Evolutionary conservation across 2,888 invertebrate species (phyloP).

Genomic region (Pyrocoelia pectoralis): DNA sequence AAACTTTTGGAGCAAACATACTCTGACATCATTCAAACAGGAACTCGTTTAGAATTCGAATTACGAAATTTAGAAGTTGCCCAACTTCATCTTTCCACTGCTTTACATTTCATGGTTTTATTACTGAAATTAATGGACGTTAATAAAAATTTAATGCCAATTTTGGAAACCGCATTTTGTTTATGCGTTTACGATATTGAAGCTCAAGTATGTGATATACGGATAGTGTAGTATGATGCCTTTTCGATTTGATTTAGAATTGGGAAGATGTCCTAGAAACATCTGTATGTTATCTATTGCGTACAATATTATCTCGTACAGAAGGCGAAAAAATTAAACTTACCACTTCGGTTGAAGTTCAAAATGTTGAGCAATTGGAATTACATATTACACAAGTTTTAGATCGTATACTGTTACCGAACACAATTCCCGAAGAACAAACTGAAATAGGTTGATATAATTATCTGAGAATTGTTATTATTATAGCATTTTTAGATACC

Average conservation of each 20-base stretch:
- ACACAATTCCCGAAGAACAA: not conserved
- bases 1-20: constrained; percentile 76
- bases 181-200: constrained; percentile 51
- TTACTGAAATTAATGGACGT: constrained; percentile 51
- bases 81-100: constrained; percentile 52
- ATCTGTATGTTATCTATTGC: constrained; percentile 69
- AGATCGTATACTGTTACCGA: constrained; percentile 44
- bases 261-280: constrained; percentile 83
- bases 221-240: too few species aligned
- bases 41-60: constrained; percentile 62
- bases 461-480: not conserved
- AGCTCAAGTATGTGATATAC: constrained; percentile 48
- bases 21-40: constrained; percentile 64
- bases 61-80: constrained; percentile 52
- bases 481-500: not conserved
- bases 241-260: constrained; percentile 65
- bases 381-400: constrained; percentile 56
- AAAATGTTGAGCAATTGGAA: constrained; percentile 54
- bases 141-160: constrained; percentile 44
- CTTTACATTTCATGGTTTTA: constrained; percentile 47
- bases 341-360: constrained; percentile 58
- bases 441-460: not conserved
- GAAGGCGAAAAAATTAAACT: constrained; percentile 70
- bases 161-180: constrained; percentile 50
- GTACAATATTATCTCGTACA: constrained; percentile 69